Evolutionary conservation across 92 coral and sea anemone species (phyloP), one percentile per base, ranked within the genome.

Genomic region (Phenganax stokvisi): DNA sequence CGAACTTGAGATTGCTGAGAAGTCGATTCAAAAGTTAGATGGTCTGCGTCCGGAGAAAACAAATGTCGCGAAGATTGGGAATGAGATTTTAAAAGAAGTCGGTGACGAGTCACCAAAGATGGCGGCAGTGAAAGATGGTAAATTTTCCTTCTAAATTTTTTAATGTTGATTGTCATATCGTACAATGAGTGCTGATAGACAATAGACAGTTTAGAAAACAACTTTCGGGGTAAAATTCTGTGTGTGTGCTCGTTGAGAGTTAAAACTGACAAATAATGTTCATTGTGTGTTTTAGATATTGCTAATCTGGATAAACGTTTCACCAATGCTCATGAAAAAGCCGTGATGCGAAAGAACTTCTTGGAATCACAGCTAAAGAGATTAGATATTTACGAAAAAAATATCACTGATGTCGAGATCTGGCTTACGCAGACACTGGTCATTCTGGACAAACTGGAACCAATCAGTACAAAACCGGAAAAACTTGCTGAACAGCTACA

Each of bases 391-490:
- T 90, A 88, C 89, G 80, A 85, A 68, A 88, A 81, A 56, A 87
- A 91, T 80, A 88, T 88, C 71, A 75, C 87, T 61, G 89, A 86
- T 10, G 92, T 94, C 15, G 87, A 92, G 58, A 83, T 78, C 72
- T 94, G 97, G 97, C 87, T 94, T 80, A 83, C 83, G 25, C 86
- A 90, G n/a, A 88, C 91, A 76, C 84, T 79, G 13, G 84, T 79
- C 47, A 72, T 81, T 10, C 70, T 87, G 27, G 92, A 90, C 56
- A 84, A 84, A 15, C 85, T 88, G 63, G 92, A 92, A 66, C 97
- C 98, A 7, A 83, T 94, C 68, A 92, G 98, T 84, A 94, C 98
- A 13, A 97, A 92, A 54, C 97, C 97, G 16, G 91, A 84, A 47
- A 88, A 85, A 71, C 89, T 94, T 79, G 90, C 88, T 82, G 87